phyloP scores from a whole-genome alignment of 2,888 invertebrate genomes.

The Dryobotodes eremita region DNA sequence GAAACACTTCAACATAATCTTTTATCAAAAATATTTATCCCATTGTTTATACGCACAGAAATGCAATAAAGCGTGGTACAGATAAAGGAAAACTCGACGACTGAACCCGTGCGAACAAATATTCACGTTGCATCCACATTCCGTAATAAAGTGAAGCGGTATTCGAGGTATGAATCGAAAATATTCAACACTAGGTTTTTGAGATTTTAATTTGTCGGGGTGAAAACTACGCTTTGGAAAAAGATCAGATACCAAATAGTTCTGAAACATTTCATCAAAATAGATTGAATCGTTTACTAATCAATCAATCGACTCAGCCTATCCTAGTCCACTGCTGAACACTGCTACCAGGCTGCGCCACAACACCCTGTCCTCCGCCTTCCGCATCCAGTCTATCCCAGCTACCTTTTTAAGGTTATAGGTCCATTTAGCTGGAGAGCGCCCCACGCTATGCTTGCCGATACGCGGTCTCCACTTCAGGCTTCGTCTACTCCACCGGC shows the following conservation, averaged over 20 bases:
- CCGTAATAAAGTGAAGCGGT: neutral
- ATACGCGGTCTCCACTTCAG: too few relatives aligned
- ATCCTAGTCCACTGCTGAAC: neutral
- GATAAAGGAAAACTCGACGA: conserved; percentile 11
- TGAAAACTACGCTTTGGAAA: neutral
- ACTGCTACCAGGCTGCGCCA: neutral
- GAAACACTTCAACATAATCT: neutral
- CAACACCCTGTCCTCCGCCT: neutral
- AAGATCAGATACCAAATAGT: conserved; percentile 1
- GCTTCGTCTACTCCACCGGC: too few relatives aligned
- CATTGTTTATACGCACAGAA: conserved; percentile 35
- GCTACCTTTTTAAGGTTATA: too few relatives aligned
- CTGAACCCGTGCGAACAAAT: conserved; percentile 5
- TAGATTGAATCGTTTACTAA: neutral
- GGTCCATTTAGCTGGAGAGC: too few relatives aligned
- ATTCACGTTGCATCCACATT: conserved; percentile 33
- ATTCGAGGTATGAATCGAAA: neutral
- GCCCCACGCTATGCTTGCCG: too few relatives aligned
- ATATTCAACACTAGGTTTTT: conserved; percentile 2
- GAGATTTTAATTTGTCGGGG: conserved; percentile 4
- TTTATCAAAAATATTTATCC: neutral
- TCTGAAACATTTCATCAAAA: neutral
- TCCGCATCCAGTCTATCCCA: neutral
- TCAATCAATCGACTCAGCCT: neutral
- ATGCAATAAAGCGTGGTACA: conserved; percentile 39